Percentiles rank a stretch among this genome's conserved stretches.
Conservation (phyloP, 2,888 invertebrate genomes). For the Rhingia rostrata region DNA sequence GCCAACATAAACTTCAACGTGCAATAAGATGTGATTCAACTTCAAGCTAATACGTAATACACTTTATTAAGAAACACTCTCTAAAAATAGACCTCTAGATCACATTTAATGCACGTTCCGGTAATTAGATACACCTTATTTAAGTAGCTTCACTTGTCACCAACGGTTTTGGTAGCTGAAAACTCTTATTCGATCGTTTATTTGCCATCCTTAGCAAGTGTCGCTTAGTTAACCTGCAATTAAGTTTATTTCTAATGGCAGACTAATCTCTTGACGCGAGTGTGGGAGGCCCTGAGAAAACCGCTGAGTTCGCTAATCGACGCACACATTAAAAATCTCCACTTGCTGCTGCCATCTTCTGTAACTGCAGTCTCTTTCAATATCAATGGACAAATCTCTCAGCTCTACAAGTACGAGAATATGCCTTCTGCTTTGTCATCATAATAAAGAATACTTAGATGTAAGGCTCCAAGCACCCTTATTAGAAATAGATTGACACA, state of each 20-base stretch:
- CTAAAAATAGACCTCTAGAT: too few relatives aligned
- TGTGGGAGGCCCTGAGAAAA: background rate
- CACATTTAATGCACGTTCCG: too few relatives aligned
- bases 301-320: slow-evolving; percentile 41
- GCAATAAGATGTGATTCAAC: too few relatives aligned
- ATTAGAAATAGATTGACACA: slow-evolving; percentile 74
- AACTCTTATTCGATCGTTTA: too few relatives aligned
- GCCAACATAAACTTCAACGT: too few relatives aligned
- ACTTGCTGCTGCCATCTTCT: slow-evolving; percentile 20
- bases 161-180: too few relatives aligned
- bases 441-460: slow-evolving; percentile 72
- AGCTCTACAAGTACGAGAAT: slow-evolving; percentile 37
- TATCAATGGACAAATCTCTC: slow-evolving; percentile 43
- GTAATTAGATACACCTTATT: too few relatives aligned
- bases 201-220: too few relatives aligned
- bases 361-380: slow-evolving; percentile 25
- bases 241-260: background rate
- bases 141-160: too few relatives aligned
- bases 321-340: slow-evolving; percentile 16
- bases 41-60: too few relatives aligned
- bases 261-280: background rate
- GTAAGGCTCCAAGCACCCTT: slow-evolving; percentile 71
- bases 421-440: slow-evolving; percentile 73
- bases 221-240: background rate
- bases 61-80: too few relatives aligned